phyloP scores from a whole-genome alignment of 1,140 invertebrate genomes.

The Platyscapa corneri region DNA sequence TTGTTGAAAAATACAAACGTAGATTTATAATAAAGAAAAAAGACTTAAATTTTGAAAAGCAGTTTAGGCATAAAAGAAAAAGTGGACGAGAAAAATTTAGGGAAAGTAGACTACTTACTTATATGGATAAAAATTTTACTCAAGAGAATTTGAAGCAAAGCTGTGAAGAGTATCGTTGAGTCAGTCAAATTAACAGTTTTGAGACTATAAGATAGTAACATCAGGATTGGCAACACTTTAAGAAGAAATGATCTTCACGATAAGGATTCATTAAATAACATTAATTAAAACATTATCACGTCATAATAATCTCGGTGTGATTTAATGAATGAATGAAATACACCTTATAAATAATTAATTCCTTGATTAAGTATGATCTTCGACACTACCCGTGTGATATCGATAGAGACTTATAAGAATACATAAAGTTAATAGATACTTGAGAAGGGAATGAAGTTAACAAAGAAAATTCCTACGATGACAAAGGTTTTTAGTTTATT shows the following conservation, averaged over 20 bases:
- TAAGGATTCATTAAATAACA: constrained; percentile 73
- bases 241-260: constrained; percentile 68
- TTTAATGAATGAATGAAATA: constrained; percentile 75
- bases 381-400: constrained; percentile 60
- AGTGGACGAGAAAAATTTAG: constrained; percentile 38
- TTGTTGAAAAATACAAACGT: background rate
- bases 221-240: constrained; percentile 55
- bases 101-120: background rate
- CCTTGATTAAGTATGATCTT: constrained; percentile 71
- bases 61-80: constrained; percentile 38
- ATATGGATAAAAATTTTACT: too few species aligned
- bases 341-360: constrained; percentile 76
- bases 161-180: constrained; percentile 65
- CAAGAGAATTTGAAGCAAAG: constrained; percentile 5
- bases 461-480: constrained; percentile 38
- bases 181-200: constrained; percentile 72
- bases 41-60: too few species aligned
- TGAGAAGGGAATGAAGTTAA: constrained; percentile 6
- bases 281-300: constrained; percentile 76
- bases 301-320: constrained; percentile 72
- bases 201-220: constrained; percentile 53
- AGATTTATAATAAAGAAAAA: background rate
- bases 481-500: constrained; percentile 26
- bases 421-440: too few species aligned
- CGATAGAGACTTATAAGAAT: background rate